A percentile compares a stretch with the other conserved stretches of the same genome.
Evolutionary conservation across 2,113 vertebrate genomes (phyloP).

Genomic region (Suricata suricatta): DNA sequence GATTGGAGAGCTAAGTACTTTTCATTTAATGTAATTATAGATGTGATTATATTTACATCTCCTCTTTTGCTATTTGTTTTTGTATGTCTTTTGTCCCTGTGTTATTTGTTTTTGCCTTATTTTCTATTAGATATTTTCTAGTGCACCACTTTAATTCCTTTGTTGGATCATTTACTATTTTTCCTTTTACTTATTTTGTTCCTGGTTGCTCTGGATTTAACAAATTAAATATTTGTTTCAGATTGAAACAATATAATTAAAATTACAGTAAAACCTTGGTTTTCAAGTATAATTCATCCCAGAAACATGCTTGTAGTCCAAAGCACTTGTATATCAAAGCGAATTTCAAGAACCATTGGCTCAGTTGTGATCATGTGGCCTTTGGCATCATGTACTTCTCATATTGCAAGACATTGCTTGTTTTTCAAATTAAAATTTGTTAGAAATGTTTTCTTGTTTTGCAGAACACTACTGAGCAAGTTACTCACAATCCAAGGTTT

Average conservation of each 20-base stretch:
- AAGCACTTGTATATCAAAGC: too few relatives aligned
- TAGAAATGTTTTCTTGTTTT: too few relatives aligned
- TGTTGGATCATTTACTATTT: neutral
- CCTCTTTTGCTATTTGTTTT: neutral
- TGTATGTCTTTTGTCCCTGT: neutral
- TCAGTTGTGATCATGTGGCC: too few relatives aligned
- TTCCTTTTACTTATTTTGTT: neutral
- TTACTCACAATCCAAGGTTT: too few relatives aligned
- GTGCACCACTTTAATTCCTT: neutral
- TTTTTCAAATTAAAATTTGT: too few relatives aligned
- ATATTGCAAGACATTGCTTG: too few relatives aligned
- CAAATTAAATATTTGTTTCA: neutral
- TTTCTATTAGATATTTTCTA: neutral
- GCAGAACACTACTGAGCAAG: too few relatives aligned
- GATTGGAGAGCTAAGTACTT: neutral
- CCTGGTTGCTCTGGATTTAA: neutral
- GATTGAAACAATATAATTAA: neutral
- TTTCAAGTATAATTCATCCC: too few relatives aligned
- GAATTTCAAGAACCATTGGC: too few relatives aligned
- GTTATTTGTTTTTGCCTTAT: neutral
- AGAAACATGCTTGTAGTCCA: too few relatives aligned
- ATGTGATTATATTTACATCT: neutral
- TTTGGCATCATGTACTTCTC: too few relatives aligned
- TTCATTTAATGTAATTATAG: neutral
- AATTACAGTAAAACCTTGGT: neutral